Base-by-base conservation (phyloP, 2,113 vertebrate genomes). In the Trinectes maculatus region DNA sequence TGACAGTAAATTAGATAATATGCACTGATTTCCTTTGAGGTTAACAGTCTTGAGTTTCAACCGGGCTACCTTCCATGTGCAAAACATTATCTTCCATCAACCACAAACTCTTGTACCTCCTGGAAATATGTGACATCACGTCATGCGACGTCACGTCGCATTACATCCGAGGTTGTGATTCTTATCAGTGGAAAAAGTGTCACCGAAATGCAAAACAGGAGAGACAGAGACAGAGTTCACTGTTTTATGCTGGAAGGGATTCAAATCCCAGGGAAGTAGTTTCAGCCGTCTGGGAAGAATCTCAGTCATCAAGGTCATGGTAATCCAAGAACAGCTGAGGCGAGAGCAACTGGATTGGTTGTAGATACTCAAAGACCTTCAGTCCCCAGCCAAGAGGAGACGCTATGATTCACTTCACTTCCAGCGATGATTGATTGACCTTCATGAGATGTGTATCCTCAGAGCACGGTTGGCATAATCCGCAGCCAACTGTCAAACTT, bases 401-500 rank as follows among this genome's bases (percentile, higher is more conserved):
- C 12, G 9, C 5, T 19, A 9, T 11, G 21, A 44, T 3, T 33
- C 8, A 1, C 5, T 52, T 28, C 25, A 29, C 15, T 29, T 52
- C 12, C 53, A 15, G 72, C 57, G 34, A 6, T 55, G 59, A 74
- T 59, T 74, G 53, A 76, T 29, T 56, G 53, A 59, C 26, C 58
- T 69, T 58, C 61, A 68, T 57, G 56, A 49, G 55, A 66, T 79
- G 16, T 55, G 64, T 74, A 42, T 60, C 51, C 56, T 44, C 25
- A 19, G 44, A 53, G 53, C 54, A 59, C 7, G 11, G 29, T 37
- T 67, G 80, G 64, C 60, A 52, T 74, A 65, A 76, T 83, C 77
- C 79, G 28, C 51, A 8, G 57, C 77, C 74, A 79, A 46, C 79
- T 79, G 82, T 80, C 82, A 74, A 64, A 71, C 11, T 7, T 6